These are phyloP conservation scores for Nomada fabriciana DNA, from an alignment of 2,888 invertebrate species.

Conservation along the genomic window DNA sequence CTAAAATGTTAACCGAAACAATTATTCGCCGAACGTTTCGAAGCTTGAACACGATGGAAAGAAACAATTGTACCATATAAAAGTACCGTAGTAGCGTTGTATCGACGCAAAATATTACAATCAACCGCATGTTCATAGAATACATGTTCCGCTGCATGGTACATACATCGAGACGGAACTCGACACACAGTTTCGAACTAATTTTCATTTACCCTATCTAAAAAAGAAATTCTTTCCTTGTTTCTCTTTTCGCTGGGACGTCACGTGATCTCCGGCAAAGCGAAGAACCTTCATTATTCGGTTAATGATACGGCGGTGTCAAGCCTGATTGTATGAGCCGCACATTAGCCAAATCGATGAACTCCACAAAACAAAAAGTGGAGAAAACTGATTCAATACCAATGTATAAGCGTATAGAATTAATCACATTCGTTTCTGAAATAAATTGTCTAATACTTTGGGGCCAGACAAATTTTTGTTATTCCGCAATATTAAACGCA, in stretches of 20 bases:
- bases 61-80: not conserved
- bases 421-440: no score
- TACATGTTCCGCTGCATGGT: not conserved
- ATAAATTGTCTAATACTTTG: no score
- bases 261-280: not conserved
- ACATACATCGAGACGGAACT: not conserved
- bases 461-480: no score
- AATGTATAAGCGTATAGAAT: no score
- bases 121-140: no score
- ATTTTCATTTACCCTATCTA: not conserved
- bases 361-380: no score
- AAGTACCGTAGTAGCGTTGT: not conserved
- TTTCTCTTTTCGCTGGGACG: not conserved
- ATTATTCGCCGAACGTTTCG: constrained; percentile 6
- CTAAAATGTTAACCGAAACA: not conserved
- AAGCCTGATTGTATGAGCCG: no score
- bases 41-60: not conserved
- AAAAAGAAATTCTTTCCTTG: not conserved
- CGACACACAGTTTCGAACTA: not conserved
- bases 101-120: no score
- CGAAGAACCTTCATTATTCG: constrained; percentile 34
- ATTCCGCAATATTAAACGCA: no score
- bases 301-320: constrained; percentile 12
- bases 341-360: no score
- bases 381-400: no score